These are phyloP conservation scores for Thelaira solivaga DNA, from an alignment of 2,888 invertebrate species.

Conservation along the genomic window DNA sequence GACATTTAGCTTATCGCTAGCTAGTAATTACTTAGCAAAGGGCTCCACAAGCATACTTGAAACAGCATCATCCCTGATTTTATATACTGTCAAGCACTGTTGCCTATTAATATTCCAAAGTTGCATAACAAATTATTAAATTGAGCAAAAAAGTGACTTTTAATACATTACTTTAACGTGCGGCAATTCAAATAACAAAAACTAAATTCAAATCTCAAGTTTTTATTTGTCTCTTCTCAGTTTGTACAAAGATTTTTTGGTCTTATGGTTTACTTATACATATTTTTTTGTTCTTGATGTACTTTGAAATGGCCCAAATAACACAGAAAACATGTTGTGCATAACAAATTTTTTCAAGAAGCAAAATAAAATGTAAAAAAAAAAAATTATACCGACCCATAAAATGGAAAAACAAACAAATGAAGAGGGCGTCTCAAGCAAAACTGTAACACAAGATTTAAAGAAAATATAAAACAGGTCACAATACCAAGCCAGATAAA, in stretches of 20 bases:
- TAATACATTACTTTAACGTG: constrained; percentile 35
- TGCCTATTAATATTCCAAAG: constrained; percentile 55
- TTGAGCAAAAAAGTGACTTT: constrained; percentile 51
- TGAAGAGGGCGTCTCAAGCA: constrained; percentile 12
- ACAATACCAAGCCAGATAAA: constrained; percentile 50
- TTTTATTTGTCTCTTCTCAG: constrained; percentile 6
- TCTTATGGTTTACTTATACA: constrained; percentile 10
- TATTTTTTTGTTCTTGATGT: constrained; percentile 6
- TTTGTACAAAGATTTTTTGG: constrained; percentile 40
- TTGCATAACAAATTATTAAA: constrained; percentile 55
- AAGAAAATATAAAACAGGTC: constrained; percentile 40
- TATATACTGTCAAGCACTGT: too few species aligned
- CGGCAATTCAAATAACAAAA: background rate
- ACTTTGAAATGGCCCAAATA: constrained; percentile 45
- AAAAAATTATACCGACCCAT: constrained; percentile 16
- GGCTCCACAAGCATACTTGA: too few species aligned
- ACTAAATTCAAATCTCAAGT: constrained; percentile 15
- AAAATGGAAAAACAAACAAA: constrained; percentile 16
- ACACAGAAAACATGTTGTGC: constrained; percentile 56
- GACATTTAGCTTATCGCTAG: too few species aligned
- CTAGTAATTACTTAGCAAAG: too few species aligned
- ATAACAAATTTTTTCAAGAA: constrained; percentile 46
- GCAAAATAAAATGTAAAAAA: background rate
- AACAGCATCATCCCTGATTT: too few species aligned
- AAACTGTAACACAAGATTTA: background rate